Percentiles rank a stretch among this genome's conserved stretches.
Conservation (phyloP, 2,113 vertebrate genomes). For the Xyliphius kryptos region DNA sequence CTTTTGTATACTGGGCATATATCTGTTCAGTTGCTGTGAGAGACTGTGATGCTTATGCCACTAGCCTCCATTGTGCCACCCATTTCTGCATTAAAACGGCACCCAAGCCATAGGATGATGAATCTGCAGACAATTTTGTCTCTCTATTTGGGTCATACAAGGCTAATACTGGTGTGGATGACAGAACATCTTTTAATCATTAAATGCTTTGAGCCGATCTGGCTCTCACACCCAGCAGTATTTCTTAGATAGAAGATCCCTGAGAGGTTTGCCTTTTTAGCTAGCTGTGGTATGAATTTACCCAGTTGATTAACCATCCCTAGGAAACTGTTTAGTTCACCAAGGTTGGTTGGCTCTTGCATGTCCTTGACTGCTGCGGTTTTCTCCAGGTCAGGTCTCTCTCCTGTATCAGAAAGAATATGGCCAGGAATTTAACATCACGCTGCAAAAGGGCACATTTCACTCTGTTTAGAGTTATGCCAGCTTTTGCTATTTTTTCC, state of each 20-base stretch:
- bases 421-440: slow-evolving; percentile 20
- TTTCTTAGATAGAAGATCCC: slow-evolving; percentile 14
- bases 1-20: too few relatives aligned
- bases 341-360: neutral
- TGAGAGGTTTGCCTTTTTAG: slow-evolving; percentile 17
- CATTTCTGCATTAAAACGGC: too few relatives aligned
- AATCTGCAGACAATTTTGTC: too few relatives aligned
- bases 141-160: too few relatives aligned
- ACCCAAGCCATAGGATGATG: too few relatives aligned
- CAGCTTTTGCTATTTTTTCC: slow-evolving; percentile 7
- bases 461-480: slow-evolving; percentile 17
- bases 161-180: too few relatives aligned
- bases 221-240: slow-evolving; percentile 22
- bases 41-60: neutral
- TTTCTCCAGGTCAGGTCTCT: slow-evolving; percentile 27
- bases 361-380: slow-evolving; percentile 12
- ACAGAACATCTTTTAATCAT: neutral
- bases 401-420: neutral
- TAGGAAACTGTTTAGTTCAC: slow-evolving; percentile 12
- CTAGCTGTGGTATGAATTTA: slow-evolving; percentile 30
- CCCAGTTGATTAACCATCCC: slow-evolving; percentile 36
- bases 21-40: too few relatives aligned
- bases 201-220: too few relatives aligned
- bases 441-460: slow-evolving; percentile 16
- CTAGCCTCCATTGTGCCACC: too few relatives aligned